Percentiles rank a stretch among this genome's conserved stretches.
Evolutionary conservation across 2,113 vertebrate species (phyloP).

Genomic region (Athene cunicularia): DNA sequence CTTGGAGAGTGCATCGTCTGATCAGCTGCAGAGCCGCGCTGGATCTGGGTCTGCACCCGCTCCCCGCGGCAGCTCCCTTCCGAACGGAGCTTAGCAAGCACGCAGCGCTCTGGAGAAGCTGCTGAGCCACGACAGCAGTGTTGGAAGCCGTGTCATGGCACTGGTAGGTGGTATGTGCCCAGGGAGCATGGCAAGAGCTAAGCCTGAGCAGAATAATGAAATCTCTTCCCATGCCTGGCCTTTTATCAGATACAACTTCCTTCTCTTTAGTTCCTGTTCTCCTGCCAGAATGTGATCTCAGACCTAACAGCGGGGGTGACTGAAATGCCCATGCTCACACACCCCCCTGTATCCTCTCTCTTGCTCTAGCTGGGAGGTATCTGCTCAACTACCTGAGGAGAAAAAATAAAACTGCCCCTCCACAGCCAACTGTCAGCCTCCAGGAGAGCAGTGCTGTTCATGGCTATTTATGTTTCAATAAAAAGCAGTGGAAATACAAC

Average conservation of each 20-base stretch:
- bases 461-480: not conserved
- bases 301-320: not conserved
- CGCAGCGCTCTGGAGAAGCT: not conserved
- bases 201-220: not conserved
- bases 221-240: not conserved
- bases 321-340: not conserved
- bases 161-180: not conserved
- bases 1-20: not conserved
- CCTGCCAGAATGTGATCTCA: not conserved
- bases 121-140: not conserved
- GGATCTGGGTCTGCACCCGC: not conserved
- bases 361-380: not conserved
- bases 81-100: fast-evolving
- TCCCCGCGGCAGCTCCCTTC: not conserved
- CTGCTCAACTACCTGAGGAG: not conserved
- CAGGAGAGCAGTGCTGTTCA: not conserved
- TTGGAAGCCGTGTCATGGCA: not conserved
- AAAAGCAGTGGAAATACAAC: not conserved
- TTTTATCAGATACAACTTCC: not conserved
- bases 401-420: not conserved
- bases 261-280: not conserved
- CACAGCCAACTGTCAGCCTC: not conserved
- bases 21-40: not conserved
- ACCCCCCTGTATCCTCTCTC: not conserved
- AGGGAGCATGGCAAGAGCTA: not conserved